phyloP scores from a whole-genome alignment of 1,140 invertebrate species.

The Orchesella cincta region DNA sequence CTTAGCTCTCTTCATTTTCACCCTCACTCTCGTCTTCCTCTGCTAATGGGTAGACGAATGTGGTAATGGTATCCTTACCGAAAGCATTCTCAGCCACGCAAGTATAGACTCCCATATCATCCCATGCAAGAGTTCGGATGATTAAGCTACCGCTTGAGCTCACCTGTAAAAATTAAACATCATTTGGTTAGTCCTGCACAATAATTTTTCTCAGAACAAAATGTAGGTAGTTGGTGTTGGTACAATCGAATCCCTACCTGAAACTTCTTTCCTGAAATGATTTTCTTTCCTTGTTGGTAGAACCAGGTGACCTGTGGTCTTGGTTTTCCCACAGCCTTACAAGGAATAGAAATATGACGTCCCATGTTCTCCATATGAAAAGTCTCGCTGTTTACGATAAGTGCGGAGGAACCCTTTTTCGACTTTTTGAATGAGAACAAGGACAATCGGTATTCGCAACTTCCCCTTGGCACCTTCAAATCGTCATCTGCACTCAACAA shows the following conservation, averaged over 20 bases:
- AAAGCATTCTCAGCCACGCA: conserved; percentile 68
- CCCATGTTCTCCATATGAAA: conserved; percentile 61
- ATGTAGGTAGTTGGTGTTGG: background rate
- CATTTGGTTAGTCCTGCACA: too few relatives aligned
- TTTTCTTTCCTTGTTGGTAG: conserved; percentile 61
- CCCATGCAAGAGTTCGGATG: conserved; percentile 69
- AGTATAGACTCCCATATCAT: conserved; percentile 76
- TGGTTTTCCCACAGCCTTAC: conserved; percentile 67
- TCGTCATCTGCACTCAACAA: background rate
- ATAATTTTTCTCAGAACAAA: background rate
- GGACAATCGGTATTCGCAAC: conserved; percentile 5
- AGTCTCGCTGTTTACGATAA: conserved; percentile 58
- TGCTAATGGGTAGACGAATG: conserved; percentile 76
- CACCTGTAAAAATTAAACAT: conserved; percentile 58
- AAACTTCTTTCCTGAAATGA: conserved; percentile 57
- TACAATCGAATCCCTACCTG: conserved; percentile 54
- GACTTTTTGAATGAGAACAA: conserved; percentile 20
- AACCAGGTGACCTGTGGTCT: conserved; percentile 68
- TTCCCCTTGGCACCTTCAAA: background rate
- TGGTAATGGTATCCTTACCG: conserved; percentile 66
- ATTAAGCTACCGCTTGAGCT: conserved; percentile 71
- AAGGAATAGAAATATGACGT: conserved; percentile 68
- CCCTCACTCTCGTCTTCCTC: conserved; percentile 58
- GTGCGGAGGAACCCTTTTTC: conserved; percentile 51
- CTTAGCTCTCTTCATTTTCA: conserved; percentile 5